Percentiles rank a stretch among this genome's conserved stretches.
Conservation (phyloP, 2,113 vertebrate species). For the Cygnus buccinator region DNA sequence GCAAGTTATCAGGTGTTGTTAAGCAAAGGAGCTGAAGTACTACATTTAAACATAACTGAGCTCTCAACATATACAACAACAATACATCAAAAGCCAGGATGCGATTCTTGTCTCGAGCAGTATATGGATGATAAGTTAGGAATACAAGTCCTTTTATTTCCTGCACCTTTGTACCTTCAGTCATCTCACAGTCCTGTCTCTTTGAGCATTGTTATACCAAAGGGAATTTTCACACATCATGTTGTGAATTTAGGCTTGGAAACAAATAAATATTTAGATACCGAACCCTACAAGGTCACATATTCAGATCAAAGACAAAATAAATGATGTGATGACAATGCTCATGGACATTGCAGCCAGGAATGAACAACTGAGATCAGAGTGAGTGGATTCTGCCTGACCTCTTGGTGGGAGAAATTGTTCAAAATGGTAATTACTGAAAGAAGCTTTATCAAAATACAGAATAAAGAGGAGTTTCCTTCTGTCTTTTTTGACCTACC, state of each 20-base stretch:
- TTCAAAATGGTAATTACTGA: not conserved
- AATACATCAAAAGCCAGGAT: constrained; percentile 52
- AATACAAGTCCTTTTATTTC: constrained; percentile 17
- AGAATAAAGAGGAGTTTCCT: not conserved
- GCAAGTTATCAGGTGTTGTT: constrained; percentile 83
- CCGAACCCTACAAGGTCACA: not conserved
- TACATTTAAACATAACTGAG: constrained; percentile 67
- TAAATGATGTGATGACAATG: not conserved
- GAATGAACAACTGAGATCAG: not conserved
- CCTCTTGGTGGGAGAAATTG: not conserved
- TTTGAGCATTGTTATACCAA: constrained; percentile 4
- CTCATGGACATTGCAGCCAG: not conserved
- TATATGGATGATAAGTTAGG: constrained; percentile 5
- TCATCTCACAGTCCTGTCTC: constrained; percentile 20
- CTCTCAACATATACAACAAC: constrained; percentile 36
- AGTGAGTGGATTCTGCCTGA: not conserved
- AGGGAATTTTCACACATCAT: not conserved
- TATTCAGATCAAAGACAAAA: not conserved
- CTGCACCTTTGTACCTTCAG: not conserved
- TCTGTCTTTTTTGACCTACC: not conserved
- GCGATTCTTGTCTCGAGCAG: not conserved
- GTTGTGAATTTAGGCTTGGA: not conserved
- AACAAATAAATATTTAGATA: constrained; percentile 21
- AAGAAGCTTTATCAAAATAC: not conserved
- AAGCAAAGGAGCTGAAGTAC: constrained; percentile 78